Percentiles rank a stretch among this genome's conserved stretches.
phyloP scores from a whole-genome alignment of 2,888 invertebrate genomes.

The Sinelater perroti region DNA sequence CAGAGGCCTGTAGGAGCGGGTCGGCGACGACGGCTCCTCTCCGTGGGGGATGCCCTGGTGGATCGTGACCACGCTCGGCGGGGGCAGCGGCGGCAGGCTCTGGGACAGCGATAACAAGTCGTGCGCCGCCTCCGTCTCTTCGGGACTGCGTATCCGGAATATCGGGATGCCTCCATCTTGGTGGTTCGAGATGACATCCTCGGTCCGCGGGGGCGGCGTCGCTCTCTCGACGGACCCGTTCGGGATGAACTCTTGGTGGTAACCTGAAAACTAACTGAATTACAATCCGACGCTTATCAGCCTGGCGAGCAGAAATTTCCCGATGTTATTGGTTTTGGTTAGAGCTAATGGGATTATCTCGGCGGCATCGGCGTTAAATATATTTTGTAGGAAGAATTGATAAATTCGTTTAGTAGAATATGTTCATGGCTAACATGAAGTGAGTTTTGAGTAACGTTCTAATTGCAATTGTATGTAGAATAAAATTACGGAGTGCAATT shows the following conservation, averaged over 20 bases:
- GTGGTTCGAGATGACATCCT: constrained; percentile 37
- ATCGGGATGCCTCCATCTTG: constrained; percentile 55
- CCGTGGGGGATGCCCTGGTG: constrained; percentile 63
- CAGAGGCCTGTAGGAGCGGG: constrained; percentile 51
- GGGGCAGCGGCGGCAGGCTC: constrained; percentile 78
- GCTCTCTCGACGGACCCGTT: constrained; percentile 45
- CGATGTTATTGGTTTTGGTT: constrained; percentile 15
- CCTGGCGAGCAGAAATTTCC: constrained; percentile 2
- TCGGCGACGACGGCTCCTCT: constrained; percentile 54
- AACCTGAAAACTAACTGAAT: constrained; percentile 44
- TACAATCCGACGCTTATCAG: constrained; percentile 26
- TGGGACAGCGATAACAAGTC: constrained; percentile 80
- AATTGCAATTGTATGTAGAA: too few relatives aligned
- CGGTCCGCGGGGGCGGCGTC: constrained; percentile 33
- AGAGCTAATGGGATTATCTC: constrained; percentile 2
- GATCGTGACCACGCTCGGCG: constrained; percentile 73
- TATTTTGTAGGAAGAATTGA: not conserved
- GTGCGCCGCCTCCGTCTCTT: constrained; percentile 90
- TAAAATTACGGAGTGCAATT: too few relatives aligned
- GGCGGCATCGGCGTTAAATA: constrained; percentile 7
- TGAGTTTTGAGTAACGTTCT: not conserved
- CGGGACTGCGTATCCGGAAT: constrained; percentile 70
- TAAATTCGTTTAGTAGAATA: constrained; percentile 10
- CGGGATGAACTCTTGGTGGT: constrained; percentile 51
- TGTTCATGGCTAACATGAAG: not conserved